A percentile compares a stretch with the other conserved stretches of the same genome.
These are phyloP conservation scores for Cenopis cana DNA, from an alignment of 2,888 invertebrate species.

Conservation along the genomic window DNA sequence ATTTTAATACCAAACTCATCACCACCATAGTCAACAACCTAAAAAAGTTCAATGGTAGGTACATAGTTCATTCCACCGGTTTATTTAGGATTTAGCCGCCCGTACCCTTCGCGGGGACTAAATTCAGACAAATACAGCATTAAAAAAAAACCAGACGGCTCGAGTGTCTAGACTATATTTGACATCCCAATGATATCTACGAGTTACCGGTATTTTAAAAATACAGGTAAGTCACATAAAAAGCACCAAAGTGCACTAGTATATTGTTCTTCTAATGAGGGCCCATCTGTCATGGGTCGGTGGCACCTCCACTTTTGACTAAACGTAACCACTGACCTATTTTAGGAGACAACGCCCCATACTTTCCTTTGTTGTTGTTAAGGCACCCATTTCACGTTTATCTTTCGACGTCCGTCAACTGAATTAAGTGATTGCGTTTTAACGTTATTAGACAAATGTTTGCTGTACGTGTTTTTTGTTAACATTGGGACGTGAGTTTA, in stretches of 20 bases:
- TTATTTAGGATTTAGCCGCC: too few species aligned
- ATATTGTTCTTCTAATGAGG: constrained; percentile 19
- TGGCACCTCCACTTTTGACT: constrained; percentile 49
- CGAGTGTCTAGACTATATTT: too few species aligned
- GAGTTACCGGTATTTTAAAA: neutral
- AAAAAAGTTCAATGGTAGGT: too few species aligned
- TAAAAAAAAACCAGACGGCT: too few species aligned
- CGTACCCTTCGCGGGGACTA: too few species aligned
- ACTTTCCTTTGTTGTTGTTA: constrained; percentile 47
- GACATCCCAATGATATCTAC: too few species aligned
- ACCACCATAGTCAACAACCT: too few species aligned
- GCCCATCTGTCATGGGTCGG: constrained; percentile 46
- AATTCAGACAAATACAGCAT: too few species aligned
- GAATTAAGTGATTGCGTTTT: constrained; percentile 6
- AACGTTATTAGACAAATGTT: neutral
- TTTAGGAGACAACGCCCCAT: constrained; percentile 51
- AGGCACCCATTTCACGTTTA: constrained; percentile 43
- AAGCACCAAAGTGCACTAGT: neutral
- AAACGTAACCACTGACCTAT: constrained; percentile 58
- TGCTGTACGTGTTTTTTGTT: neutral
- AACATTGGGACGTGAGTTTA: neutral
- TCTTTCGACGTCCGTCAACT: constrained; percentile 22
- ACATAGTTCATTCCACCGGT: too few species aligned
- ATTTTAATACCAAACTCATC: too few species aligned
- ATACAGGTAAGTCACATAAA: neutral